phyloP scores from a whole-genome alignment of 2,113 vertebrate species.

The Bubo bubo region DNA sequence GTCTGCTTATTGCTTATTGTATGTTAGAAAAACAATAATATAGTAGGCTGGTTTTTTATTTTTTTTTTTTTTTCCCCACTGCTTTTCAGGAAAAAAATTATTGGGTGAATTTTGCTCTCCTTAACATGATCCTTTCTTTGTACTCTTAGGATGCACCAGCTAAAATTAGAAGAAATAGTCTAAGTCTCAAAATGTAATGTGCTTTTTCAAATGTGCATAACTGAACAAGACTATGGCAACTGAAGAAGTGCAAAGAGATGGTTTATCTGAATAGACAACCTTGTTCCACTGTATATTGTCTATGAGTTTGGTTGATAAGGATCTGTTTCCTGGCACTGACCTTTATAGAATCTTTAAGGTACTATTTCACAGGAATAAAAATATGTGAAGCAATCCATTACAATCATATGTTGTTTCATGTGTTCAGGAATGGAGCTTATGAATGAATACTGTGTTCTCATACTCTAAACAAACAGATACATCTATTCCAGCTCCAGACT shows the following conservation, averaged over 20 bases:
- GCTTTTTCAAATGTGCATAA: background rate
- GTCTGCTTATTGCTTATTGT: background rate
- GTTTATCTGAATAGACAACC: background rate
- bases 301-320: background rate
- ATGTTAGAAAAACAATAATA: background rate
- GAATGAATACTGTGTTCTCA: background rate
- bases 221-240: background rate
- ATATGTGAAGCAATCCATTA: background rate
- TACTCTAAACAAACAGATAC: background rate
- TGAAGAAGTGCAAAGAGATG: background rate
- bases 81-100: background rate
- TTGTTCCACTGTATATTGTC: background rate
- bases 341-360: background rate
- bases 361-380: background rate
- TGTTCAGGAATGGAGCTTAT: background rate
- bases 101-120: background rate
- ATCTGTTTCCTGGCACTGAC: conserved; percentile 14
- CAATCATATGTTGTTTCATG: conserved; percentile 35
- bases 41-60: rapidly evolving
- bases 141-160: background rate
- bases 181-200: background rate
- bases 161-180: background rate
- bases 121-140: rapidly evolving
- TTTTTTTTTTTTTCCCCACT: rapidly evolving
- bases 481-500: background rate